These are phyloP conservation scores for Gallinago jamesoni DNA, from an alignment of 2,113 vertebrate species.

Conservation along the genomic window DNA sequence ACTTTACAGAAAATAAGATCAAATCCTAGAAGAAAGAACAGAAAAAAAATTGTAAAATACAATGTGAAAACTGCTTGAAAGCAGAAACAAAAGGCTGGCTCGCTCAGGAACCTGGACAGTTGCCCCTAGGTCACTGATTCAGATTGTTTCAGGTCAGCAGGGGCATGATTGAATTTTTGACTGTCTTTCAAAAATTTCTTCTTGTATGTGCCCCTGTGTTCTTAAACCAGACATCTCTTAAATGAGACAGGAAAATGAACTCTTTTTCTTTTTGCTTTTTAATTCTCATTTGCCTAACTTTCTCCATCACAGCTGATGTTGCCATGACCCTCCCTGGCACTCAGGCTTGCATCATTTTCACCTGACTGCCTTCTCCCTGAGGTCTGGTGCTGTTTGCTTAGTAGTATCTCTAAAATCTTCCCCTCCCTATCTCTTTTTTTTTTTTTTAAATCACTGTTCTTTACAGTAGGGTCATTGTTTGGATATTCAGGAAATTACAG, in stretches of 20 bases:
- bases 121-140: not conserved
- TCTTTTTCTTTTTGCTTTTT: not conserved
- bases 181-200: not conserved
- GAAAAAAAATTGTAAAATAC: not conserved
- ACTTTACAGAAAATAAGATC: not conserved
- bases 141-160: not conserved
- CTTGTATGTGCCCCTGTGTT: not conserved
- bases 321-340: not conserved
- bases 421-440: not conserved
- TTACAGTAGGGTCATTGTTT: not conserved
- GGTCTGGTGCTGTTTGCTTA: not conserved
- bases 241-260: not conserved
- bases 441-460: not conserved
- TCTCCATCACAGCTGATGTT: not conserved
- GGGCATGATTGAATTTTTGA: not conserved
- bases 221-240: not conserved
- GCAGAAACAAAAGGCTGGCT: not conserved
- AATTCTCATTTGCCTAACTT: not conserved
- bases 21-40: not conserved
- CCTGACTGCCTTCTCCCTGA: not conserved
- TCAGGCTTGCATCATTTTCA: not conserved
- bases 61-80: not conserved
- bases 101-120: not conserved
- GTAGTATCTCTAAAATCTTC: not conserved
- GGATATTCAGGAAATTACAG: not conserved